Evolutionary conservation across 2,888 invertebrate genomes (phyloP).

Genomic region (Apoda limacodes): DNA sequence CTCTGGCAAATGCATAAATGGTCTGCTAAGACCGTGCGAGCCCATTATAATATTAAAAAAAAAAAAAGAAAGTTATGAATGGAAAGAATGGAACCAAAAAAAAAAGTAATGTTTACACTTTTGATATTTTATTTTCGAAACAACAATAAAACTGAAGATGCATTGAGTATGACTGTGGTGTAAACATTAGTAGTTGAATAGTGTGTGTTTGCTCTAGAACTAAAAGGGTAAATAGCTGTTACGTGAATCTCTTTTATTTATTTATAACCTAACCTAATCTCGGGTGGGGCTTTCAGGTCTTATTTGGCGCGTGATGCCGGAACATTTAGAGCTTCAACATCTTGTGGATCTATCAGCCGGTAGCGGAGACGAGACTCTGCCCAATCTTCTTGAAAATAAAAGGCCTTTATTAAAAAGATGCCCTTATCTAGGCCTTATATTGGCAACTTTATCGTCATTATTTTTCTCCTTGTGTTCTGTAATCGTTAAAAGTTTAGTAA

Average conservation of each 20-base stretch:
- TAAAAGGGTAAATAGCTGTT: too few relatives aligned
- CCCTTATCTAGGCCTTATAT: constrained; percentile 84
- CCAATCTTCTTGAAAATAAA: constrained; percentile 56
- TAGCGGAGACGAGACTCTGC: constrained; percentile 57
- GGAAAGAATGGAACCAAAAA: too few relatives aligned
- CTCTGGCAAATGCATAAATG: too few relatives aligned
- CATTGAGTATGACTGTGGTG: too few relatives aligned
- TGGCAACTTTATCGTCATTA: constrained; percentile 87
- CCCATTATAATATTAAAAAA: too few relatives aligned
- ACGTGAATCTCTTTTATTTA: not conserved
- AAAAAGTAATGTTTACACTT: too few relatives aligned
- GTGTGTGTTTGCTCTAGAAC: too few relatives aligned
- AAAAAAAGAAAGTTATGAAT: too few relatives aligned
- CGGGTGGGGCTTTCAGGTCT: constrained; percentile 15
- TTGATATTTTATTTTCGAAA: too few relatives aligned
- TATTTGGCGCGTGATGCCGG: constrained; percentile 72
- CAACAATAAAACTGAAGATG: too few relatives aligned
- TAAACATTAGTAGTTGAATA: too few relatives aligned
- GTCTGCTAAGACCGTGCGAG: too few relatives aligned
- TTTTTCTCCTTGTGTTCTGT: constrained; percentile 93
- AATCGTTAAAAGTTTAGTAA: constrained; percentile 88
- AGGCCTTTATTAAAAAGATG: constrained; percentile 65
- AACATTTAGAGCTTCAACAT: constrained; percentile 84
- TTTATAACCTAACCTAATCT: not conserved
- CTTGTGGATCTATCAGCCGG: constrained; percentile 74